Evolutionary conservation across 1,140 invertebrate genomes (phyloP).

Genomic region (Tetranychus urticae): DNA sequence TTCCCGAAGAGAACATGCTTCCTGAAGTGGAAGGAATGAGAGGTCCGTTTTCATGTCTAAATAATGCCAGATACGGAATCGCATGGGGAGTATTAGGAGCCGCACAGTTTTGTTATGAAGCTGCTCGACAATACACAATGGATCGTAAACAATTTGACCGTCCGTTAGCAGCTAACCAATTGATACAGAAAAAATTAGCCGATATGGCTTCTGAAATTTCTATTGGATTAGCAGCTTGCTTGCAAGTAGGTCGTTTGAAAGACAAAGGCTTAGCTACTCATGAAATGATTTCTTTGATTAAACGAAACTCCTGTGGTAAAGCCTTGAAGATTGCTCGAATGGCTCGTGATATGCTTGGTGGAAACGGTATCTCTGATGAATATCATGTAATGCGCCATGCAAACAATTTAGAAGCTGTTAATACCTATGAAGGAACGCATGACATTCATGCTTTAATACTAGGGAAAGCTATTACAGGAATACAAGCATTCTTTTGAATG

Average conservation of each 20-base stretch:
- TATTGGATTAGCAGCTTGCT: conserved; percentile 58
- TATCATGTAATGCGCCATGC: conserved; percentile 89
- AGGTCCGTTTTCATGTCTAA: conserved; percentile 85
- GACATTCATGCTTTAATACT: conserved; percentile 90
- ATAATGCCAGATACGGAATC: conserved; percentile 90
- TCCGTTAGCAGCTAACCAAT: conserved; percentile 79
- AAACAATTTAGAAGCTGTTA: conserved; percentile 92
- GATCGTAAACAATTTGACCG: conserved; percentile 77
- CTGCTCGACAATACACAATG: conserved; percentile 66
- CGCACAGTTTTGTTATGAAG: conserved; percentile 72
- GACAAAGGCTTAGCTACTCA: conserved; percentile 57
- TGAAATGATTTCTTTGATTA: conserved; percentile 91
- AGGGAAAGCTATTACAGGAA: conserved; percentile 79
- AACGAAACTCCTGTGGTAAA: conserved; percentile 85
- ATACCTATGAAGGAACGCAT: conserved; percentile 97
- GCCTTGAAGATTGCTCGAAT: conserved; percentile 71
- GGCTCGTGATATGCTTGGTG: conserved; percentile 86
- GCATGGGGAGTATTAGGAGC: conserved; percentile 89
- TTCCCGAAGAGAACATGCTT: conserved; percentile 73
- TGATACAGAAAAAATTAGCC: conserved; percentile 92
- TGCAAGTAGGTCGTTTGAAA: conserved; percentile 72
- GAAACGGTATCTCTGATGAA: conserved; percentile 83
- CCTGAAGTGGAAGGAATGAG: conserved; percentile 58
- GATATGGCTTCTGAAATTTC: conserved; percentile 91
- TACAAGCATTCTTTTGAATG: conserved; percentile 43